Evolutionary conservation across 2,888 invertebrate genomes (phyloP), one percentile per base, ranked within the genome.

Genomic region (Ormyrus labotus): DNA sequence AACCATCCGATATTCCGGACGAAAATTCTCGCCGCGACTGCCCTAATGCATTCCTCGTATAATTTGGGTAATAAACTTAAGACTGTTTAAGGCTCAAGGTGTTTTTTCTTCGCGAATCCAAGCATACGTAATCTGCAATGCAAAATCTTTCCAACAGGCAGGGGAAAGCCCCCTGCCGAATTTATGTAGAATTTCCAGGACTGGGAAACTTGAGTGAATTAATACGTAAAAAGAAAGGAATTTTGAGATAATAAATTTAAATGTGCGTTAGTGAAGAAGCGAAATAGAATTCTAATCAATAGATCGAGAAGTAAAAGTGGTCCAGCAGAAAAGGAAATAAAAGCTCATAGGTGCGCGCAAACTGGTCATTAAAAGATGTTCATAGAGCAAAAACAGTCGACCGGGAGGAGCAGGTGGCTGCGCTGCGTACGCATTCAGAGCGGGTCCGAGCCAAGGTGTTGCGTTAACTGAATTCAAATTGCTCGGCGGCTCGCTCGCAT

Each of bases 381-480:
- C 85, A 85, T 84, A 86, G 85, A 86, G 83, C 84, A 87, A 86
- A 84, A 50, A 34, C 47, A 9, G 34, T 34, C 34, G 34, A 45
- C 6, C 9, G 11, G 8, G 11, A 10, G 11, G 50, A 64, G 51
- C 74, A 67, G 67, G 74, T 74, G 74, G 57, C 19, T 47, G 48
- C 69, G 19, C 2, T 34, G 64, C n/a, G 19, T 0, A 4, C 73
- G 57, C 13, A 48, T 34, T 4, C 34, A 34, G 13, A 61, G 48
- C 7, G 48, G 13, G 34, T 34, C n/a, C 51, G n/a, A 34, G 50
- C 69, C 45, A 60, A 88, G 87, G 88, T 86, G 88, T 88, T 87
- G 86, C 88, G 88, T 88, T 89, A 89, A 89, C 89, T 88, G 89
- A 89, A 90, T 89, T 90, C 88, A 88, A 89, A 89, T 89, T 85